Base-by-base conservation (phyloP, 2,888 invertebrate species). In the Ditylenchus weischeri region DNA sequence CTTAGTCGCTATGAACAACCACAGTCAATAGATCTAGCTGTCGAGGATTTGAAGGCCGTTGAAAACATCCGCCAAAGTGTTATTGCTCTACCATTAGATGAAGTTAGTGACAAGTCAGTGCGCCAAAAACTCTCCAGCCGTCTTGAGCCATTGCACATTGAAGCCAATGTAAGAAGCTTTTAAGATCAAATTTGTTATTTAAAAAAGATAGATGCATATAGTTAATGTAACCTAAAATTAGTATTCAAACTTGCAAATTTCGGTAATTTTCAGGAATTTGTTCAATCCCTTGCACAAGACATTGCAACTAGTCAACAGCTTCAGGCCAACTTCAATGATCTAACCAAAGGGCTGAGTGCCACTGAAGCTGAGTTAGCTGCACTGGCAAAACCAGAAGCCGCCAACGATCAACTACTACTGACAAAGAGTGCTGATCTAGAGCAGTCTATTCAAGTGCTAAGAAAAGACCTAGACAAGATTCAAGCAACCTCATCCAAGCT, bases 361-460 rank as follows among this genome's bases (percentile, higher is more conserved):
- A 50, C 50, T 50, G 50, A 50, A 50, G 21, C n/a, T 21, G 21
- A 50, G n/a, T 19, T 50, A 21, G 21, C 50, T 19, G 50, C 50
- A 18, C 18, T 21, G 18, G 21, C 50, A 29, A 29, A 29, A 29
- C 29, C 29, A 29, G 29, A 29, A 29, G 29, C 5, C 5, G 29
- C 29, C 29, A 29, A 29, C 29, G 3, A 29, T 50, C 3, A 50
- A 21, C 18, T 19, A 50, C 18, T 50, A 19, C 50, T 50, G 50
- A 19, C 50, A 21, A 50, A 50, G 21, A 50, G 50, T 50, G 50
- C 67, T n/a, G 36, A 35, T 23, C 18, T 66, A 21, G 50, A 35
- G 36, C 66, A 66, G 35, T 15, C 67, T n/a, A 49, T 66, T 38
- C 23, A 35, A 7, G 49, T 38, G 48, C 36, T 23, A 19, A 65